Evolutionary conservation across 1,140 invertebrate species (phyloP).

Genomic region (Lepidotrigona ventralis): DNA sequence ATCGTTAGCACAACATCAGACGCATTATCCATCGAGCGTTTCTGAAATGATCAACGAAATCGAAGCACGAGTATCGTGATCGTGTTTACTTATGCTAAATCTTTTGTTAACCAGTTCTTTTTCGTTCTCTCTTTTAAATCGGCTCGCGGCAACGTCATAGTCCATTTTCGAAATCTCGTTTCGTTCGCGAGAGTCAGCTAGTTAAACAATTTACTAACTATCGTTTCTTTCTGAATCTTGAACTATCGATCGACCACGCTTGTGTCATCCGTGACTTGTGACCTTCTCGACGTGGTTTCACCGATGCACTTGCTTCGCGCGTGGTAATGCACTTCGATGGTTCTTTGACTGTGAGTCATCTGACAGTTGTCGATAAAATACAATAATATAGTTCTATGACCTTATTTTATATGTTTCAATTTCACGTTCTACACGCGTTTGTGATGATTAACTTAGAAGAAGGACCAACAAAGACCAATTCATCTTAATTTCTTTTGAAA

Average conservation of each 20-base stretch:
- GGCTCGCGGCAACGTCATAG: neutral
- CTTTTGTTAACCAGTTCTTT: neutral
- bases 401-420: neutral
- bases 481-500: too few relatives aligned
- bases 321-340: constrained; percentile 3
- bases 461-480: too few relatives aligned
- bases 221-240: neutral
- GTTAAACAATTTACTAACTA: too few relatives aligned
- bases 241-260: neutral
- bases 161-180: neutral
- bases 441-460: too few relatives aligned
- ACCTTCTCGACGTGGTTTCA: constrained; percentile 1
- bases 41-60: neutral
- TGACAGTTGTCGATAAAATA: neutral
- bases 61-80: constrained; percentile 17
- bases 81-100: neutral
- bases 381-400: neutral
- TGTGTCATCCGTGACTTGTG: neutral
- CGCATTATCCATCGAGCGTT: neutral
- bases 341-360: neutral
- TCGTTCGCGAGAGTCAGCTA: neutral
- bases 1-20: neutral
- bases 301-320: neutral
- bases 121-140: neutral
- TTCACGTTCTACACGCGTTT: neutral